Evolutionary conservation across 2,797 vertebrate species (phyloP).

Genomic region (Orientallactaga sibirica): DNA sequence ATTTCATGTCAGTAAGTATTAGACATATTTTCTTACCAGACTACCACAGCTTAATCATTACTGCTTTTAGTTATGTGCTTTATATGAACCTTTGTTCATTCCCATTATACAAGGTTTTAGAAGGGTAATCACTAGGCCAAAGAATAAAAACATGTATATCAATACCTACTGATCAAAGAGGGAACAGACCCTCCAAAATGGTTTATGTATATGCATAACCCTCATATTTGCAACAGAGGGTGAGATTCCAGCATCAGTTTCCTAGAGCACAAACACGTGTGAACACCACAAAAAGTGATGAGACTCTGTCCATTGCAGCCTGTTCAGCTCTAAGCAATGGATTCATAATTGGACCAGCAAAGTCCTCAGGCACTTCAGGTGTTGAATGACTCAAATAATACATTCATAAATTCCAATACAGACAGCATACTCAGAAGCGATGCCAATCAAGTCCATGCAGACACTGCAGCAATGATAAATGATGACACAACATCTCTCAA

Average conservation of each 20-base stretch:
- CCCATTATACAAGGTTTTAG: not conserved
- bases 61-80: not conserved
- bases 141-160: not conserved
- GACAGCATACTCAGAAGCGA: not conserved
- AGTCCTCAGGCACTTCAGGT: not conserved
- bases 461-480: accelerated
- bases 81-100: not conserved
- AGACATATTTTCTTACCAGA: not conserved
- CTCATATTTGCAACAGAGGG: not conserved
- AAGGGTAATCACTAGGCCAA: not conserved
- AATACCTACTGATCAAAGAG: not conserved
- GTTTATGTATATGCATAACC: not conserved
- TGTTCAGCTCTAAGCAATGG: not conserved
- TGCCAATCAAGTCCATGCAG: not conserved
- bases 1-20: not conserved
- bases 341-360: not conserved
- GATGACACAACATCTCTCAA: not conserved
- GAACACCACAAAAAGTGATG: not conserved
- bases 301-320: not conserved
- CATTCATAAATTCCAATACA: not conserved
- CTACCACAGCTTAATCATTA: not conserved
- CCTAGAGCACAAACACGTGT: no score
- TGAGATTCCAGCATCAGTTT: not conserved
- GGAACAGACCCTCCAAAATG: not conserved
- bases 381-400: not conserved